Base-by-base conservation (phyloP, 2,888 invertebrate genomes). In the Calameuta idolon region DNA sequence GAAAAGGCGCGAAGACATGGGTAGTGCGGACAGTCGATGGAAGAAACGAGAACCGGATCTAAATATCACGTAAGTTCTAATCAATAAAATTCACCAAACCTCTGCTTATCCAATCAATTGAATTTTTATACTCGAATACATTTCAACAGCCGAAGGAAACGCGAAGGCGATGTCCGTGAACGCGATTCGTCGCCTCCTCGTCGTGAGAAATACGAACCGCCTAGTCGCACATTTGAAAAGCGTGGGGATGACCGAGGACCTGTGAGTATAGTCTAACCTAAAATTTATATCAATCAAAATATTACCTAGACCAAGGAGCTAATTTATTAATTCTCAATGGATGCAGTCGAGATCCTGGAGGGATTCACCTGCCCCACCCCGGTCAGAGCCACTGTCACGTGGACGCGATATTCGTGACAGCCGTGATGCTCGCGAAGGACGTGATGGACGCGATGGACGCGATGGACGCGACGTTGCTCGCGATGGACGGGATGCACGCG, bases 381-480 rank as follows among this genome's bases (percentile, higher is more conserved):
- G 55, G 5, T 55, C 55, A 55, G 55, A 55, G 9, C 55, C 55
- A 55, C 9, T 55, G 9, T 55, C 55, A 23, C 55, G 55, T 55
- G 55, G 55, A 55, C 40, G 40, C 40, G 40, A 40, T 9, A 40
- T 40, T 40, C 40, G 73, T 73, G 80, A 74, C 9, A 40, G 80
- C 30, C 75, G 80, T 34, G 80, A 81, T 40, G 82, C 81, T 69
- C 81, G 84, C 34, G 85, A 83, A 23, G 83, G 86, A 34, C 80
- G 83, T 55, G 40, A 74, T n/a, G 75, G 73, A 15, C 69, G 80
- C 33, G 79, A 80, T 73, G 83, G 76, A 11, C 76, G 82, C 33
- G 81, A 78, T 69, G 73, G 79, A 74, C 71, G 76, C 12, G 35
- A 35, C 12, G 35, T 12, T 35, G 82, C 81, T 68, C 81, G 84